Base-by-base conservation (phyloP, 2,888 invertebrate genomes). In the Gerris lacustris region DNA sequence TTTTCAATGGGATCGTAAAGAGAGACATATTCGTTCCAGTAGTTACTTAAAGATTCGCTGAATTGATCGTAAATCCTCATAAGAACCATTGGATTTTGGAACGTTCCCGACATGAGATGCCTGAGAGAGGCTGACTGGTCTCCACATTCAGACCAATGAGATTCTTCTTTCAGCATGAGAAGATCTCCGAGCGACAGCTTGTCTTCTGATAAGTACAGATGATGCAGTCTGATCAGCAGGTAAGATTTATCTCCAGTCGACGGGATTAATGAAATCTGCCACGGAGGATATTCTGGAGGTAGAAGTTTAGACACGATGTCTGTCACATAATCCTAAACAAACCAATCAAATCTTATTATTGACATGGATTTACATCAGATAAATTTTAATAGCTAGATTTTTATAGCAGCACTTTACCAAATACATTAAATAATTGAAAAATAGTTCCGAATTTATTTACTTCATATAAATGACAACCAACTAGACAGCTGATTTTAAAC, bases 1-100 rank as follows among this genome's bases (percentile, higher is more conserved):
- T 88, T 86, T 78, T 91, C 90, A 6, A 88, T 81, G 0, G 91
- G 91, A 78, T 92, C 92, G 74, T 90, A 89, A 76, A 88, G 87
- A 44, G 87, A 88, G 6, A 90, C 85, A 75, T 91, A 90, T 77
- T 90, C 90, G 77, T 91, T 91, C 91, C 91, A 92, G 31, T 85
- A 83, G 76, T 90, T 90, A 18, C 88, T 86, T 47, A 89, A 80
- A 72, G 86, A 86, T 76, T 89, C 87, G 63, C 85, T 84, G 15
- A 91, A 75, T 74, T 88, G 88, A 63, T 86, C 85, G 79, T 86
- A 86, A 9, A 92, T 64, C 1, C 68, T 45, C 63, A 55, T 67
- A 31, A 47, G 7, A 63, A 63, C 9, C 44, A 17, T 18, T n/a
- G 55, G 67, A 17, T n/a, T n/a, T n/a, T 67, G 44, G 18, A 67